Base-by-base conservation (phyloP, 2,797 vertebrate genomes). In the Sphenodon punctatus region DNA sequence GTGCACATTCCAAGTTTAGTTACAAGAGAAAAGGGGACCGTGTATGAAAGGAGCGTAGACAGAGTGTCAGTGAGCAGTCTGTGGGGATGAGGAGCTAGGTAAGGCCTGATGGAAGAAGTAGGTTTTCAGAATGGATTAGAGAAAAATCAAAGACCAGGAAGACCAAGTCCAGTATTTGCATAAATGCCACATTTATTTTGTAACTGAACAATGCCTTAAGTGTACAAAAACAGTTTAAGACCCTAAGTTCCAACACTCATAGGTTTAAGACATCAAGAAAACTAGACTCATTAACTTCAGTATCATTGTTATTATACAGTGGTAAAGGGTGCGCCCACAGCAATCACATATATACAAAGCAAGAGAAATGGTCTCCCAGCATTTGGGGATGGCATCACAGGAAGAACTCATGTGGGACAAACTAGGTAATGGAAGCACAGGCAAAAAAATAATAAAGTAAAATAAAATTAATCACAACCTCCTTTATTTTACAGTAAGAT, bases 101-200 rank as follows among this genome's bases (percentile, higher is more conserved):
- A n/a, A n/a, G n/a, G n/a, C n/a, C n/a, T n/a, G n/a, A n/a, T n/a
- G n/a, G n/a, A n/a, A n/a, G n/a, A n/a, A n/a, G n/a, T n/a, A n/a
- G n/a, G n/a, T n/a, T n/a, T n/a, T n/a, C n/a, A n/a, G n/a, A n/a
- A n/a, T n/a, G n/a, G n/a, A n/a, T n/a, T n/a, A 60, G 39, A 60
- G 41, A 60, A 15, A 67, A 80, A 56, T n/a, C 63, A 70, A 68
- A 58, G 48, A 59, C 14, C 3, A 42, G 78, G 55, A 34, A 45
- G 25, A 55, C 8, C 2, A 0, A 51, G 27, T 10, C 34, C 16
- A 38, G 51, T 66, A 81, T 64, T 96, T 97, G 96, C 95, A 94
- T 97, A 96, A 97, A 96, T 97, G 96, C 93, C 96, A 98, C 96
- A 92, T 98, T 99, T 98, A 99, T 99, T 99, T 98, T 93, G 94